phyloP scores from a whole-genome alignment of 1,140 invertebrate genomes.

The Ceratina calcarata region DNA sequence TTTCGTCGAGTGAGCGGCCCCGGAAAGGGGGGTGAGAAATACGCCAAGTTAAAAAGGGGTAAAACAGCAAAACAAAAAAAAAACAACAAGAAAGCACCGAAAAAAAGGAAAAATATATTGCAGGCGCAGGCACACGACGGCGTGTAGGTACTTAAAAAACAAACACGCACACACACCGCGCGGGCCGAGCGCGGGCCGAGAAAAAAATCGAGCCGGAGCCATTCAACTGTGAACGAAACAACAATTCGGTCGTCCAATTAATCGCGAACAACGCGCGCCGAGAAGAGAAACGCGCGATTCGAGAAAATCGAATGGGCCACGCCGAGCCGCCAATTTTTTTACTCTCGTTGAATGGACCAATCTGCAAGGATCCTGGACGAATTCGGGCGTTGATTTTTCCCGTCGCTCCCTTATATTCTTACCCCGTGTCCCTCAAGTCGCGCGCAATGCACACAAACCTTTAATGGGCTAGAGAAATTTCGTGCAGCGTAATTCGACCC shows the following conservation, averaged over 20 bases:
- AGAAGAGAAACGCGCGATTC: constrained; percentile 55
- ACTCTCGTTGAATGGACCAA: constrained; percentile 51
- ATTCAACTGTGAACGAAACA: constrained; percentile 56
- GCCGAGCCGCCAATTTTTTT: constrained; percentile 30
- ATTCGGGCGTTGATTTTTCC: constrained; percentile 8
- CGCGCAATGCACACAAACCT: neutral
- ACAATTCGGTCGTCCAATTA: constrained; percentile 64
- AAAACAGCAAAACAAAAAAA: neutral
- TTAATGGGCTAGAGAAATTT: neutral
- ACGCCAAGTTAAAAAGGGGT: constrained; percentile 1
- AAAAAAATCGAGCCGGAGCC: constrained; percentile 47
- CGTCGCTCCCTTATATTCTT: constrained; percentile 1
- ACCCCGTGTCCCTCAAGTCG: neutral
- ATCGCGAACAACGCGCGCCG: constrained; percentile 56
- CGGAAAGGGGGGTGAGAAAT: constrained; percentile 5
- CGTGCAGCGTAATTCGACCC: neutral
- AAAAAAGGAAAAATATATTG: constrained; percentile 6
- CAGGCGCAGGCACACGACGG: constrained; percentile 17
- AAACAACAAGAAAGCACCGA: neutral
- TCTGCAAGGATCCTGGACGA: constrained; percentile 47
- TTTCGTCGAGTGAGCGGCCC: constrained; percentile 34
- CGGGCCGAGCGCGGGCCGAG: constrained; percentile 6
- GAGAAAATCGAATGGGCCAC: constrained; percentile 60
- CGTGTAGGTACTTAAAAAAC: constrained; percentile 55
- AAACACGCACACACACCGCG: constrained; percentile 33